Conservation (phyloP, 2,113 vertebrate genomes). For the Eonycteris spelaea region DNA sequence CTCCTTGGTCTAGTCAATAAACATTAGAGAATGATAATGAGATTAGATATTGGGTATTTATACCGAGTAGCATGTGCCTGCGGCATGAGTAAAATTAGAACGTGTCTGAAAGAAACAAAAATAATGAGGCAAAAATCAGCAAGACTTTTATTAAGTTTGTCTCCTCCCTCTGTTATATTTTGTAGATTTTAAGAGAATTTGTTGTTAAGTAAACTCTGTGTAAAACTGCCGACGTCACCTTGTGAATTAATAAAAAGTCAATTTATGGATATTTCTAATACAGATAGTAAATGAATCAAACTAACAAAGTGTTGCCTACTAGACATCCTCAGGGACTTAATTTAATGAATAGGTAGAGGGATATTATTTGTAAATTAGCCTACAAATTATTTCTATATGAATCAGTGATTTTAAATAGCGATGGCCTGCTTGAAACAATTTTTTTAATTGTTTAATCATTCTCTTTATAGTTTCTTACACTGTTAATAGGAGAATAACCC, state of each 20-base stretch:
- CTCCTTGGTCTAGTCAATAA: background rate
- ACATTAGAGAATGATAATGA: background rate
- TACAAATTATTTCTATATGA: conserved; percentile 68
- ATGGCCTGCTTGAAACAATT: conserved; percentile 69
- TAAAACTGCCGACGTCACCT: conserved; percentile 34
- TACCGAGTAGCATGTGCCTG: background rate
- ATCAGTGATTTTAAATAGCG: conserved; percentile 61
- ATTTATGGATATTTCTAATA: conserved; percentile 61
- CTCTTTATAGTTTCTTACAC: conserved; percentile 56
- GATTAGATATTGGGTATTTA: background rate
- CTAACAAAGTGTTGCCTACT: conserved; percentile 56
- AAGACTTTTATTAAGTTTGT: conserved; percentile 12
- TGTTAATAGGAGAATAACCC: conserved; percentile 52
- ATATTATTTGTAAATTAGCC: conserved; percentile 63
- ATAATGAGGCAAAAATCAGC: background rate
- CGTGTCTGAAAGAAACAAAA: conserved; percentile 38
- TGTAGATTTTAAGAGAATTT: conserved; percentile 48
- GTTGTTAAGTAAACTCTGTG: conserved; percentile 15
- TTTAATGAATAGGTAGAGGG: conserved; percentile 69
- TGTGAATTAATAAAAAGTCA: conserved; percentile 52
- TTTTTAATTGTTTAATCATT: conserved; percentile 74
- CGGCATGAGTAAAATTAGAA: conserved; percentile 15
- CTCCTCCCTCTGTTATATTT: background rate
- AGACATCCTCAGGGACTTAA: conserved; percentile 62
- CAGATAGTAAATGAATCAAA: conserved; percentile 55